Base-by-base conservation (phyloP, 2,797 vertebrate species). In the Lacerta bilineata region DNA sequence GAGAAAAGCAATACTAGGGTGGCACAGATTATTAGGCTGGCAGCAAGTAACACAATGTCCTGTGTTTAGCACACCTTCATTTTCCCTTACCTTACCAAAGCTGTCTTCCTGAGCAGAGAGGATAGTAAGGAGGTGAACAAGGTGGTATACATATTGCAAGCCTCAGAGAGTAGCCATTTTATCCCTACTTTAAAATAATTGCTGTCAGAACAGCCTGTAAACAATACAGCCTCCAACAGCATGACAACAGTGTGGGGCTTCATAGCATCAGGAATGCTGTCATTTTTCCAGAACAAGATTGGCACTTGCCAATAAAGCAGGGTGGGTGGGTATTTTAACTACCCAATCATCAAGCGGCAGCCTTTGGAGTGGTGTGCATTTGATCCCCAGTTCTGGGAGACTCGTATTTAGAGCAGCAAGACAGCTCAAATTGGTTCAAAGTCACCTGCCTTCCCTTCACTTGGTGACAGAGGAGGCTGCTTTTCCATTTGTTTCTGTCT, bases 71-170 rank as follows among this genome's bases (percentile, higher is more conserved):
- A 46, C 81, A 29, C 55, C 69, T 79, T 69, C 4, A 0, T 72
- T 33, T 92, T 91, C 69, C 87, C 88, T 82, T 55, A 39, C 50
- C 88, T 81, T 8, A 13, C 69, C 68, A 41, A 84, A 84, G 80
- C 61, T 93, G 87, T 81, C 76, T 77, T 84, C 43, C 90, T 29
- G 59, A 89, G 88, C 88, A 78, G 87, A 77, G 1, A 1, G 64
- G n/a, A 0, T 79, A 88, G 89, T 79, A 59, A 80, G 81, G 84
- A 87, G 25, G 41, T 80, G 75, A 87, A 39, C 76, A 46, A 66
- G 87, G 66, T 61, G 83, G 68, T 81, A 81, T n/a, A 91, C 86
- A 43, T 75, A 77, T 84, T 64, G 1, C 75, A 46, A 74, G 79
- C 74, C 0, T 0, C 2, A 1, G 15, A 43, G 59, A 84, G 74